Evolutionary conservation across 2,113 vertebrate species (phyloP), one percentile per base, ranked within the genome.

Genomic region (Dicentrarchus labrax): DNA sequence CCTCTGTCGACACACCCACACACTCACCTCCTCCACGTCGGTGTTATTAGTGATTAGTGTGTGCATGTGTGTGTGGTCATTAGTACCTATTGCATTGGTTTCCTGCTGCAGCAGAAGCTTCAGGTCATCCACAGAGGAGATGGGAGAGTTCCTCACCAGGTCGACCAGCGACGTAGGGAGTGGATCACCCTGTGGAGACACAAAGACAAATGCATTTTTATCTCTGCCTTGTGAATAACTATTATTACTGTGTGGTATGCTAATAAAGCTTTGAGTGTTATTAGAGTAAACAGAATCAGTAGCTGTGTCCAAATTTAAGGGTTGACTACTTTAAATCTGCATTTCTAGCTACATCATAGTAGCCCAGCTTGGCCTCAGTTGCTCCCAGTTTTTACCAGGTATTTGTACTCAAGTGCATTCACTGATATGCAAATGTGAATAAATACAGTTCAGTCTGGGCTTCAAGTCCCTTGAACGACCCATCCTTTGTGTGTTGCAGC

Each of bases 111-210:
- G 95, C 91, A 98, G 95, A 21, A 92, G 96, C 93, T 96, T 97
- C 86, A 99, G 95, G 91, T 99, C 97, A 7, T 96, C 96, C 68
- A 98, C 96, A 78, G 97, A 97, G 74, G 95, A 96, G 93, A 99
- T 96, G 1, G 97, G 95, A 80, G 95, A 95, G 92, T 93, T 95
- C 85, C 95, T 95, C 94, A 99, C 95, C 91, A 98, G 94, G 92
- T 98, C 93, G 71, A 98, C 97, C 91, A 99, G 95, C 72, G 97
- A 97, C 86, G 94, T 93, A 0, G 98, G 97, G 89, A 99, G 96
- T 73, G 96, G 96, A 72, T 98, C 97, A 70, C 96, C 96, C 97
- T 98, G 96, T 22, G 30, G 70, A 88, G 43, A 75, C 41, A 85
- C 4, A 85, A 8, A 22, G 5, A 80, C 60, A 45, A 12, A 78